Conservation (phyloP, 2,888 invertebrate genomes). For the Corythucha ciliata region DNA sequence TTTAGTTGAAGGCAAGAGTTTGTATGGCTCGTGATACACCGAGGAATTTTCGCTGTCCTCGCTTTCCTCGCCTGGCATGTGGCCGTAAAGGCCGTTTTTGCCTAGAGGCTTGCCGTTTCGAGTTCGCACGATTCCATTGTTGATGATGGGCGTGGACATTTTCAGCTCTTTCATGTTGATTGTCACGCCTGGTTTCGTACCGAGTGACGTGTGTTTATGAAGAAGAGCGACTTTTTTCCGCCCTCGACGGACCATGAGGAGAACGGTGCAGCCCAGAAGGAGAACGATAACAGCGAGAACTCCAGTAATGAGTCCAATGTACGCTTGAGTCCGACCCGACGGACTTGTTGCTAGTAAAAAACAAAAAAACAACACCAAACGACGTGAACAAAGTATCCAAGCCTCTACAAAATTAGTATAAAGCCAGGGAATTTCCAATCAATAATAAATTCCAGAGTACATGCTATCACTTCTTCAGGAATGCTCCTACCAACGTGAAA, state of each 20-base stretch:
- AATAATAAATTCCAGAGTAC: no score
- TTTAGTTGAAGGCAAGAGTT: constrained; percentile 43
- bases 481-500: no score
- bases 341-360: constrained; percentile 47
- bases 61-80: constrained; percentile 46
- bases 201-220: constrained; percentile 46
- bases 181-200: constrained; percentile 47
- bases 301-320: constrained; percentile 58
- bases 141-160: constrained; percentile 50
- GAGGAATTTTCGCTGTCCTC: constrained; percentile 49
- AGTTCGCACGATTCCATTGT: constrained; percentile 46
- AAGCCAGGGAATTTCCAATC: no score
- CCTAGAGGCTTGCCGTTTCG: constrained; percentile 24
- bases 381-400: not conserved
- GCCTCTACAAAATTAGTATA: no score
- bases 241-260: constrained; percentile 56
- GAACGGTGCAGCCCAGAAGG: constrained; percentile 54
- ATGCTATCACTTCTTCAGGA: no score
- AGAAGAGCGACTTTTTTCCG: constrained; percentile 54
- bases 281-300: constrained; percentile 57
- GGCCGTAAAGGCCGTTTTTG: constrained; percentile 42
- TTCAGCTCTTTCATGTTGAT: constrained; percentile 52
- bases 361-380: constrained; percentile 2
- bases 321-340: constrained; percentile 50
- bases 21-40: constrained; percentile 50